Percentiles rank a stretch among this genome's conserved stretches.
These are phyloP conservation scores for Dilophus febrilis DNA, from an alignment of 2,888 invertebrate species.

Conservation along the genomic window DNA sequence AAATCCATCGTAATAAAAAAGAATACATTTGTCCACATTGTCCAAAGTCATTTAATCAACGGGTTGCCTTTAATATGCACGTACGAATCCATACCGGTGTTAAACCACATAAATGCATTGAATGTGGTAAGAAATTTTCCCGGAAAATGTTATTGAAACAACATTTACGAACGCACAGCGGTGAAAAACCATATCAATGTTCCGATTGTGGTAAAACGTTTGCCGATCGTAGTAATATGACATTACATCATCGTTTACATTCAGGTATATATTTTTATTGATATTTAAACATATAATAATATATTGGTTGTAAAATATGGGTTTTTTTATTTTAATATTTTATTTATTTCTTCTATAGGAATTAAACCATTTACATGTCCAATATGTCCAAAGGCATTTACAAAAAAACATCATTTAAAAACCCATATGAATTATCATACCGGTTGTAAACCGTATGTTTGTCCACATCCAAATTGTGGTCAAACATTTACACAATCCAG, in stretches of 20 bases:
- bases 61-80: constrained; percentile 79
- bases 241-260: constrained; percentile 60
- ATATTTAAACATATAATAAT: no score
- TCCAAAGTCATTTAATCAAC: constrained; percentile 70
- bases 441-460: constrained; percentile 64
- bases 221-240: constrained; percentile 74
- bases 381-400: constrained; percentile 52
- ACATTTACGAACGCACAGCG: constrained; percentile 61
- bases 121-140: constrained; percentile 68
- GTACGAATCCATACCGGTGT: constrained; percentile 64
- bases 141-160: constrained; percentile 72
- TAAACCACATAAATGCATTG: constrained; percentile 58
- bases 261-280: constrained; percentile 33
- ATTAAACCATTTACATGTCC: constrained; percentile 54
- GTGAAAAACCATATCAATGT: constrained; percentile 65
- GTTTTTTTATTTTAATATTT: not conserved
- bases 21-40: constrained; percentile 67
- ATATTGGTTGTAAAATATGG: no score
- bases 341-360: constrained; percentile 31
- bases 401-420: constrained; percentile 71
- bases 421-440: constrained; percentile 75
- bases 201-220: constrained; percentile 67
- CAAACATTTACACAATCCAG: constrained; percentile 69
- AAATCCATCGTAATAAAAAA: constrained; percentile 66
- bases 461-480: constrained; percentile 46